phyloP scores from a whole-genome alignment of 2,113 vertebrate species.

The Vidua chalybeata region DNA sequence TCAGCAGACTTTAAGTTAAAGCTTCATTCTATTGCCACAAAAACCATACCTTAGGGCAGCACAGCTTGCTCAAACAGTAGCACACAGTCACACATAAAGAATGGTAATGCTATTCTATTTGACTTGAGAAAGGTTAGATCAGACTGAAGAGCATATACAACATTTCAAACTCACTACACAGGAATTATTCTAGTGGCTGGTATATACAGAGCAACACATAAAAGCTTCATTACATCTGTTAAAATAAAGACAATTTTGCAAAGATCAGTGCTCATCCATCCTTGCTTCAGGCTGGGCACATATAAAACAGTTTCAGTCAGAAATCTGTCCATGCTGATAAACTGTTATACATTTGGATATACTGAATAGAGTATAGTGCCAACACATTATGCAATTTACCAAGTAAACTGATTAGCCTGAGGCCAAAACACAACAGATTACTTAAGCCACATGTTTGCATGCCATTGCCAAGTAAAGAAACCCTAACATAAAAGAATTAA shows the following conservation, averaged over 20 bases:
- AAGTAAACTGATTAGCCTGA: not conserved
- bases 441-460: not conserved
- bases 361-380: not conserved
- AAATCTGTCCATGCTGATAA: not conserved
- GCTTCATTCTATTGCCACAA: not conserved
- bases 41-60: not conserved
- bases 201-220: not conserved
- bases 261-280: not conserved
- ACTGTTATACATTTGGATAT: not conserved
- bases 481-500: not conserved
- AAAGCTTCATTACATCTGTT: not conserved
- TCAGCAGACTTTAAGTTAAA: not conserved
- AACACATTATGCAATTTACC: not conserved
- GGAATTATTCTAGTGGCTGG: not conserved
- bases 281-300: not conserved
- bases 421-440: slow-evolving; percentile 2
- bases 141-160: not conserved
- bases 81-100: not conserved
- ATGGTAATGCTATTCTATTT: not conserved
- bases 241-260: not conserved
- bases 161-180: not conserved
- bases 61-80: not conserved
- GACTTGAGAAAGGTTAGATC: not conserved
- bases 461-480: not conserved
- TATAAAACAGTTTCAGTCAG: not conserved